Evolutionary conservation across 2,888 invertebrate species (phyloP), one percentile per base, ranked within the genome.

Genomic region (Sepioteuthis lessoniana): DNA sequence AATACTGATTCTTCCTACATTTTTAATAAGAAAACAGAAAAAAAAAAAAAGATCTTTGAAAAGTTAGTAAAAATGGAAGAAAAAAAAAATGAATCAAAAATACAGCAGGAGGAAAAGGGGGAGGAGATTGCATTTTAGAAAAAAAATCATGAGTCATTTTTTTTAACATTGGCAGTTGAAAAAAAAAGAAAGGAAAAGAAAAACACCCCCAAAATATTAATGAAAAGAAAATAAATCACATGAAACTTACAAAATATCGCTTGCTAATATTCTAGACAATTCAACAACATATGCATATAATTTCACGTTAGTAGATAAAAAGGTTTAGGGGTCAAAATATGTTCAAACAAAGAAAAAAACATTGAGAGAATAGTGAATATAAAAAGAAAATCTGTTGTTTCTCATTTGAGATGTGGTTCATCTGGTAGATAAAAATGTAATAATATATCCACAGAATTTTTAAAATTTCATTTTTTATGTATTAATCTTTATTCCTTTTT

Each of bases 201-300:
- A n/a, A 76, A 35, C 76, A 76, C 76, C n/a, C n/a, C 76, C 76
- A 76, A 76, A 76, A 76, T 76, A 76, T 76, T 76, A 76, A 76
- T 76, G n/a, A 76, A 16, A 76, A 76, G n/a, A 76, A 76, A n/a
- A n/a, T 13, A 76, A 76, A 76, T 16, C 16, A 76, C 35, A 76
- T 76, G 76, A 35, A 76, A 76, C n/a, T 16, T 76, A 76, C 76
- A 76, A 76, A 76, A 76, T n/a, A 76, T 76, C 76, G 35, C 76
- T 76, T 16, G 35, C 16, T 76, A 76, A 76, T 31, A 10, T n/a
- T 76, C n/a, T 76, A n/a, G 76, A 76, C n/a, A 76, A 76, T n/a
- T 19, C 13, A 76, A 76, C 76, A 76, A 76, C 76, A 76, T 8
- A 76, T 76, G 10, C n/a, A 35, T n/a, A n/a, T 76, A 76, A 76